Evolutionary conservation across 2,888 invertebrate genomes (phyloP).

Genomic region (Acanthococcus lagerstroemiae): DNA sequence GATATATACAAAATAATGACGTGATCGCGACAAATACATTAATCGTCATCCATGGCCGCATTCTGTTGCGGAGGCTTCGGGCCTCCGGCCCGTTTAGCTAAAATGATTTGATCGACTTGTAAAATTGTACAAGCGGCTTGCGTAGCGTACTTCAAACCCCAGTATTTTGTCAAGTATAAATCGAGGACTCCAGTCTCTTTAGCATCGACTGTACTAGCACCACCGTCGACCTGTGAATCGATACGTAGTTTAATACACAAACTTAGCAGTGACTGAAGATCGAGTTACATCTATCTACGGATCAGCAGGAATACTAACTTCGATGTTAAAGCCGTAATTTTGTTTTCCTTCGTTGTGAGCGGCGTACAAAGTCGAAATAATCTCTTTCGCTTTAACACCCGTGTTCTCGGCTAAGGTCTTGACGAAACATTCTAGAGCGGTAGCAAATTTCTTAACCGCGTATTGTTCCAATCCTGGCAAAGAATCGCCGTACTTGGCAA

Average conservation of each 20-base stretch:
- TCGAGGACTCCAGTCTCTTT: conserved; percentile 69
- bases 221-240: conserved; percentile 45
- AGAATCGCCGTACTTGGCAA: conserved; percentile 80
- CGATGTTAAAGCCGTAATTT: conserved; percentile 77
- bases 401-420: conserved; percentile 90
- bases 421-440: conserved; percentile 76
- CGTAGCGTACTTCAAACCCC: conserved; percentile 93
- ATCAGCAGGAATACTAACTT: conserved; percentile 44
- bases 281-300: neutral
- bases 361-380: conserved; percentile 79
- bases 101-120: conserved; percentile 93
- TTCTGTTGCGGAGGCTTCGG: conserved; percentile 64
- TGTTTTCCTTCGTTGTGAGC: conserved; percentile 84
- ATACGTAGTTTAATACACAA: conserved; percentile 24
- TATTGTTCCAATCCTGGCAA: conserved; percentile 94
- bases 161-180: conserved; percentile 73
- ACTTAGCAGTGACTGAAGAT: neutral
- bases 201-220: conserved; percentile 62
- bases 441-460: conserved; percentile 85
- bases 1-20: no score
- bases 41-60: conserved; percentile 53
- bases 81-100: conserved; percentile 95
- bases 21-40: no score
- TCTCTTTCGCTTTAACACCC: conserved; percentile 77
- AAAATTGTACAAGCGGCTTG: conserved; percentile 85